Base-by-base conservation (phyloP, 2,888 invertebrate genomes). In the Lepidocyrtinus sp. region DNA sequence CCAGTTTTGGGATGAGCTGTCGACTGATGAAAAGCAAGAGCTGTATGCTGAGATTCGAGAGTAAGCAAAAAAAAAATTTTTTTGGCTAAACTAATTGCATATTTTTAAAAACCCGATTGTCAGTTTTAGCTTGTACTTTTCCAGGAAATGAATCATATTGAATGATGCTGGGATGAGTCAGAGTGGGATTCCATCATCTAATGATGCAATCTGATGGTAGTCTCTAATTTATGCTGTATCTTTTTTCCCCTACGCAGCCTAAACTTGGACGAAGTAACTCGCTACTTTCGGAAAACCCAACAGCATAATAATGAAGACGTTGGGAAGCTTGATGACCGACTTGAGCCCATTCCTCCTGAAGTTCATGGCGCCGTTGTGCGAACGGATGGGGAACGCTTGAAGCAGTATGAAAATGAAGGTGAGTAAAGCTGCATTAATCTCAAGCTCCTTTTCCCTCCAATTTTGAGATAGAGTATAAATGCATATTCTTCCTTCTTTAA, bases 331-430 rank as follows among this genome's bases (percentile, higher is more conserved):
- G 96, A 97, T 87, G 93, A 94, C 83, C 92, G 94, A 82, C 90
- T 98, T 88, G 92, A 95, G 87, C 96, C 97, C 0, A 92, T 98
- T 71, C 95, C 96, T 0, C 90, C 92, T n/a, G 91, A 93, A 12
- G 92, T 94, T 82, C 93, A 95, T 86, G 94, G 95, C 68, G 94
- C 96, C 0, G 92, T 94, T n/a, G 91, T 92, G 0, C 90, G 92
- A n/a, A 91, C 93, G 9, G 89, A 90, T 0, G 87, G 90, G 0
- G 92, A 93, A 12, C 91, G 92, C 84, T 89, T 96, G 24, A 88
- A 90, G 17, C 89, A 91, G 9, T 97, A 96, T 87, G 92, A 94
- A 87, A 90, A 90, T n/a, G 90, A 92, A 85, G 98, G 94, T 85
- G 83, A 83, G 85, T 75, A 12, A 7, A 36, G 5, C 36, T 12